Conservation (phyloP, 2,113 vertebrate species). For the Dromaius novaehollandiae region DNA sequence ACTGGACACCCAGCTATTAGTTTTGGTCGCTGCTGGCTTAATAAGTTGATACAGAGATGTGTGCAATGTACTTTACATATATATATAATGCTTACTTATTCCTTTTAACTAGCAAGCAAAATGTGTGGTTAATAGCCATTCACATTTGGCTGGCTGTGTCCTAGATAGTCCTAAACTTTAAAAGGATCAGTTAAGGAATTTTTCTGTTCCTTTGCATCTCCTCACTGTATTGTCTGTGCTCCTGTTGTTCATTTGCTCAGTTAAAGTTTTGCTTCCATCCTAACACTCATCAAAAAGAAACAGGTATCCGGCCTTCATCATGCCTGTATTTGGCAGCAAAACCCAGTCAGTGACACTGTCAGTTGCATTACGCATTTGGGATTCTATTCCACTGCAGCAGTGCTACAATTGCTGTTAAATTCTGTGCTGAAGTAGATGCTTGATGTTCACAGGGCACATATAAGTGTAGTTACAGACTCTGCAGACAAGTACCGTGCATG, state of each 20-base stretch:
- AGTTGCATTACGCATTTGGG: not conserved
- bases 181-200: not conserved
- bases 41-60: not conserved
- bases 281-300: not conserved
- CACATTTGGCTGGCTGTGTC: not conserved
- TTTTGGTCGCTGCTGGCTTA: not conserved
- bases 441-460: not conserved
- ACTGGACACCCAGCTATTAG: not conserved
- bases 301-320: not conserved
- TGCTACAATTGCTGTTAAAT: not conserved
- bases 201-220: not conserved
- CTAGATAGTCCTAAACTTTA: not conserved
- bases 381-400: not conserved
- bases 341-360: not conserved
- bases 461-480: not conserved
- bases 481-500: not conserved
- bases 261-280: not conserved
- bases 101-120: not conserved
- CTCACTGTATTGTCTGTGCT: not conserved
- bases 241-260: not conserved
- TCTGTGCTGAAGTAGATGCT: not conserved
- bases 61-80: not conserved
- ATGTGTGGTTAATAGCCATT: not conserved
- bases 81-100: not conserved
- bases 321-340: not conserved